phyloP scores from a whole-genome alignment of 53 echinoderm and acorn worm genomes.

The Holothuria leucospilota region DNA sequence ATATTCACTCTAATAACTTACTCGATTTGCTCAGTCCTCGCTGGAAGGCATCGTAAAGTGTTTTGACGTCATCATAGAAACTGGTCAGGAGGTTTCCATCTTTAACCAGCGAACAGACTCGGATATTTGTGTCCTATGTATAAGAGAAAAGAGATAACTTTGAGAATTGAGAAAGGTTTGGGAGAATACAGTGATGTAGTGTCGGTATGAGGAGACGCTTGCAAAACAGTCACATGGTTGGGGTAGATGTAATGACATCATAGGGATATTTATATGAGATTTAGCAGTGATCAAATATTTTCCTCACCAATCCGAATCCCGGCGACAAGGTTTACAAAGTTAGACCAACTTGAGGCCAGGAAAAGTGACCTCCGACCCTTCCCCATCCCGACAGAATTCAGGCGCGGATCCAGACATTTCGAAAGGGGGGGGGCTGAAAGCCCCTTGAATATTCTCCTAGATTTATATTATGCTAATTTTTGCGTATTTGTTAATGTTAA shows the following conservation, averaged over 20 bases:
- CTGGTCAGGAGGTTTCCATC: constrained; percentile 35
- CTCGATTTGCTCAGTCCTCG: constrained; percentile 77
- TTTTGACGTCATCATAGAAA: constrained; percentile 68
- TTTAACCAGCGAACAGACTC: background rate
- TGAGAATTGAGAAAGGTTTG: too few relatives aligned
- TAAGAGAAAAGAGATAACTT: background rate
- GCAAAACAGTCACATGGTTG: background rate
- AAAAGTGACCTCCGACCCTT: too few relatives aligned
- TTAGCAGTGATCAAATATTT: background rate
- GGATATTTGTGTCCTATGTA: background rate
- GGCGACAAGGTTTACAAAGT: too few relatives aligned
- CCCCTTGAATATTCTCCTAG: too few relatives aligned
- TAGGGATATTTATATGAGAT: background rate
- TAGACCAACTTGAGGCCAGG: too few relatives aligned
- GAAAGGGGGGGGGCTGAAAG: too few relatives aligned
- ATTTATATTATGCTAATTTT: too few relatives aligned
- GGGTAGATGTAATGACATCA: background rate
- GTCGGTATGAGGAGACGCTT: background rate
- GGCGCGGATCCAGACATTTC: too few relatives aligned
- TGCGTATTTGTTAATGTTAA: too few relatives aligned
- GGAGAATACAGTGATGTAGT: background rate
- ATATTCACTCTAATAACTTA: constrained; percentile 26
- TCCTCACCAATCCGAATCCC: too few relatives aligned
- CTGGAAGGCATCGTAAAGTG: constrained; percentile 86
- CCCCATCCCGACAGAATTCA: too few relatives aligned